A percentile compares a stretch with the other conserved stretches of the same genome.
phyloP scores from a whole-genome alignment of 2,888 invertebrate genomes.

The Scaeva pyrastri region DNA sequence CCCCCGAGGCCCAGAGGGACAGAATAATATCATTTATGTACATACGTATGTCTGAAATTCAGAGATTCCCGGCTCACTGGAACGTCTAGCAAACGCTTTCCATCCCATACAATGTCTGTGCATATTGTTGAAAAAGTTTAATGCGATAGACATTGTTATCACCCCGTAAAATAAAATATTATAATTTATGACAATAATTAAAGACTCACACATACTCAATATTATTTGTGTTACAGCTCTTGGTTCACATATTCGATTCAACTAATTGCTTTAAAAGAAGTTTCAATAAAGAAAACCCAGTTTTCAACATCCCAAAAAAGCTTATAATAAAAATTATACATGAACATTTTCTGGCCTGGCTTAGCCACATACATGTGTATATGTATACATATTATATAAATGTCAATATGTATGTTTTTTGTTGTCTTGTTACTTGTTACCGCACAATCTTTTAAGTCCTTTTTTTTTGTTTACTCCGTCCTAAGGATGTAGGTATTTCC shows the following conservation, averaged over 20 bases:
- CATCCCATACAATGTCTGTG: no score
- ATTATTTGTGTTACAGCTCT: background rate
- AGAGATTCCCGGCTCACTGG: no score
- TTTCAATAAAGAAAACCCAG: constrained; percentile 5
- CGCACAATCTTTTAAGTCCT: constrained; percentile 68
- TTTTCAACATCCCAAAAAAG: constrained; percentile 11
- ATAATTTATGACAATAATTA: no score
- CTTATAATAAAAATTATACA: constrained; percentile 32
- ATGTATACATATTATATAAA: background rate
- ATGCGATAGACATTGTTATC: no score
- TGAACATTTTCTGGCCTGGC: constrained; percentile 17
- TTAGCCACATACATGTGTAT: background rate
- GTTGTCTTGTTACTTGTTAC: background rate
- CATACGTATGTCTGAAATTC: no score
- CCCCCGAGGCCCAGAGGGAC: no score
- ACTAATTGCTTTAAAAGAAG: constrained; percentile 1
- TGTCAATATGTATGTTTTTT: background rate
- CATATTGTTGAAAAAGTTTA: no score
- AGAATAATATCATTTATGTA: no score
- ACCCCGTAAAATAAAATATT: no score
- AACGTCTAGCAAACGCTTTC: no score
- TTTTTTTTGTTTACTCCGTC: constrained; percentile 57
- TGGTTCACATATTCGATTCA: background rate
- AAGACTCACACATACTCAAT: background rate
- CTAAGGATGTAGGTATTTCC: constrained; percentile 53